Conservation (phyloP, 2,888 invertebrate species). For the Drosophila fungiperda region DNA sequence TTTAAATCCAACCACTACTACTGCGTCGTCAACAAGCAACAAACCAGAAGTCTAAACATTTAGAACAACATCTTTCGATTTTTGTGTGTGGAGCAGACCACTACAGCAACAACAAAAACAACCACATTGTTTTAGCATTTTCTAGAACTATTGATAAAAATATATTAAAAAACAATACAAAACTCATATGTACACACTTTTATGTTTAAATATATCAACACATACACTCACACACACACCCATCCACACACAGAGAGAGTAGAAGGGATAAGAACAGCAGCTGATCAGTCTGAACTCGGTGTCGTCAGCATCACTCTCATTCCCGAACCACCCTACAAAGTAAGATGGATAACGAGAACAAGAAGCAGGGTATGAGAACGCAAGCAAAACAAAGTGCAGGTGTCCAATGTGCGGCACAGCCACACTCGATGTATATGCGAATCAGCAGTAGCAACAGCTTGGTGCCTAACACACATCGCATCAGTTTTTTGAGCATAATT, state of each 20-base stretch:
- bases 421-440: conserved; percentile 5
- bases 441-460: conserved; percentile 26
- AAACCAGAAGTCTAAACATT: conserved; percentile 59
- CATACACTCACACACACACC: conserved; percentile 17
- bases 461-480: conserved; percentile 33
- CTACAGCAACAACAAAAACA: conserved; percentile 51
- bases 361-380: conserved; percentile 12
- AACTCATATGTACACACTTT: conserved; percentile 71
- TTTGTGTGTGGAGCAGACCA: conserved; percentile 51
- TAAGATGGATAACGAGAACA: conserved; percentile 4
- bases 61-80: conserved; percentile 54
- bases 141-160: conserved; percentile 84
- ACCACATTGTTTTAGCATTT: conserved; percentile 83
- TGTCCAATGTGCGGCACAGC: conserved; percentile 6
- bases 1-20: conserved; percentile 50
- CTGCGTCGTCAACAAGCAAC: conserved; percentile 79
- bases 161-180: conserved; percentile 77
- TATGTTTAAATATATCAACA: conserved; percentile 72
- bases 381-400: conserved; percentile 5
- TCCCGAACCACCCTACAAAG: neutral
- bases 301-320: conserved; percentile 14
- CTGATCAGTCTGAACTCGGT: conserved; percentile 25
- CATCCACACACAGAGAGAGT: conserved; percentile 34
- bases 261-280: conserved; percentile 35
- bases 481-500: conserved; percentile 49